These are phyloP conservation scores for Zaprionus nigranus DNA, from an alignment of 1,140 invertebrate species.

Conservation along the genomic window DNA sequence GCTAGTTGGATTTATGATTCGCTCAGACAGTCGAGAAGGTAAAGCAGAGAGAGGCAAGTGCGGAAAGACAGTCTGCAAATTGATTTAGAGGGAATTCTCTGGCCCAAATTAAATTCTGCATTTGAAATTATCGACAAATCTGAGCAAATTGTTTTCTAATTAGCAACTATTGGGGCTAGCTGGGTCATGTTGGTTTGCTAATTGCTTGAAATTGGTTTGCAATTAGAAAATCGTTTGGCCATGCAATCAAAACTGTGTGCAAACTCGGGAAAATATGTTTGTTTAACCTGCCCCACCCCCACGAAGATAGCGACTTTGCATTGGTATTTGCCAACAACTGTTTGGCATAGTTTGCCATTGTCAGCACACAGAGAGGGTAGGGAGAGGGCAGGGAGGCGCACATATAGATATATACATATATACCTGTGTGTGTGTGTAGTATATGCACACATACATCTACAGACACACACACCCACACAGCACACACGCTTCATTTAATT, in stretches of 20 bases:
- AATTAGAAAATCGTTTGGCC: constrained; percentile 5
- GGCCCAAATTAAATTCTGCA: too few relatives aligned
- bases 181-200: constrained; percentile 1
- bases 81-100: not conserved
- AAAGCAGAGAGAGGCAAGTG: not conserved
- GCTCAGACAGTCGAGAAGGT: not conserved
- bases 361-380: not conserved
- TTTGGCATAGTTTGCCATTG: not conserved
- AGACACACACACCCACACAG: not conserved
- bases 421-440: too few relatives aligned
- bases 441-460: not conserved
- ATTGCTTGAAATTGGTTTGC: not conserved
- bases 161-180: too few relatives aligned
- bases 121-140: not conserved
- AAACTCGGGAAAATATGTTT: not conserved
- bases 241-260: constrained; percentile 2
- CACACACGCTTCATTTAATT: constrained; percentile 56
- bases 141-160: not conserved
- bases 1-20: not conserved
- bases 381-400: too few relatives aligned
- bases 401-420: too few relatives aligned
- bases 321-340: not conserved
- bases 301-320: too few relatives aligned
- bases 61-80: not conserved
- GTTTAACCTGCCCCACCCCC: not conserved